Conservation (phyloP, 1,140 invertebrate genomes). For the Marisa cornuarietis region DNA sequence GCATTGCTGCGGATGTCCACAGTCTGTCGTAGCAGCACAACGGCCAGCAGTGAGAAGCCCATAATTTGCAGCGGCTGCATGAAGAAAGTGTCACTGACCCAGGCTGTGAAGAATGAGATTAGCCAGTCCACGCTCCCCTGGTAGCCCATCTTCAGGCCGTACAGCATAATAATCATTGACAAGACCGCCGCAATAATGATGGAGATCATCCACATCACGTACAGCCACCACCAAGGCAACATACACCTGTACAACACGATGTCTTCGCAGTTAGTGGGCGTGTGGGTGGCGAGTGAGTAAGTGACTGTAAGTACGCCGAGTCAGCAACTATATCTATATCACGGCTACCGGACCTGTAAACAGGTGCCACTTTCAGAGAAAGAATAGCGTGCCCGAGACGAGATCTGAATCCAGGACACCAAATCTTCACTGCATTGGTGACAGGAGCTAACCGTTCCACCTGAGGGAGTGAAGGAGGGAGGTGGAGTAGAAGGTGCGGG, state of each 20-base stretch:
- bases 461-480: no score
- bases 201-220: conserved; percentile 43
- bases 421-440: no score
- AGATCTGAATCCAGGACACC: no score
- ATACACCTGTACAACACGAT: neutral
- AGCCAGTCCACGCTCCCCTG: conserved; percentile 46
- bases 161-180: conserved; percentile 52
- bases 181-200: conserved; percentile 24
- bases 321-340: no score
- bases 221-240: conserved; percentile 50
- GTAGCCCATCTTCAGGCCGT: conserved; percentile 48
- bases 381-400: no score
- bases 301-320: no score
- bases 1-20: conserved; percentile 5
- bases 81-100: conserved; percentile 36
- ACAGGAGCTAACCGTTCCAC: no score
- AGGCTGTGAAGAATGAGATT: conserved; percentile 45
- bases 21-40: neutral
- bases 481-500: no score
- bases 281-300: no score
- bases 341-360: no score
- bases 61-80: conserved; percentile 36
- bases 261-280: no score
- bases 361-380: no score
- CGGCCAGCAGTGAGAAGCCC: neutral